Conservation (phyloP, 2,113 vertebrate genomes). For the Sander vitreus region DNA sequence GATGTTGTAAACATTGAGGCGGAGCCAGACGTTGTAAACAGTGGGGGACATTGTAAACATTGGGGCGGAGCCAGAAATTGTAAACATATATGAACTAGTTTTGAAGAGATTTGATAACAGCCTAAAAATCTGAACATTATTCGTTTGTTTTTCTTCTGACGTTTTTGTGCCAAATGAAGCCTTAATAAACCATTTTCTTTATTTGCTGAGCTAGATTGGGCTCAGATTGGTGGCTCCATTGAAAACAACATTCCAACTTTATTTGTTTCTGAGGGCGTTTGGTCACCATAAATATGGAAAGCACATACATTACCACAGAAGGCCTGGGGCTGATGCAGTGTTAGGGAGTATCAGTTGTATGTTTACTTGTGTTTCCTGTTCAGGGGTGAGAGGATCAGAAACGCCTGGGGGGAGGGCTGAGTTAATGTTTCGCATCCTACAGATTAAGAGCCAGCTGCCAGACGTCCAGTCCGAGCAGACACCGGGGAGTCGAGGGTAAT, state of each 20-base stretch:
- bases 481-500: constrained; percentile 61
- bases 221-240: too few species aligned
- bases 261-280: not conserved
- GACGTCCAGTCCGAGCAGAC: constrained; percentile 50
- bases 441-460: constrained; percentile 65
- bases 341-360: constrained; percentile 27
- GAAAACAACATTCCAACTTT: not conserved
- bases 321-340: constrained; percentile 22
- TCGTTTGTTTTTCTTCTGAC: too few species aligned
- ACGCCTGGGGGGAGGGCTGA: not conserved
- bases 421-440: constrained; percentile 68
- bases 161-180: too few species aligned
- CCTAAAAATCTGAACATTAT: too few species aligned
- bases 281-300: not conserved
- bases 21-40: too few species aligned
- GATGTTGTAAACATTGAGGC: too few species aligned
- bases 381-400: constrained; percentile 44
- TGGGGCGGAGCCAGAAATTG: too few species aligned
- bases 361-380: constrained; percentile 57
- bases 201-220: too few species aligned
- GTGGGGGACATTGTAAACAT: too few species aligned
- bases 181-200: too few species aligned
- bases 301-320: not conserved
- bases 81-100: too few species aligned
- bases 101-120: too few species aligned